A percentile compares a stretch with the other conserved stretches of the same genome.
Evolutionary conservation across 1,140 invertebrate species (phyloP).

Genomic region (Adelges cooleyi): DNA sequence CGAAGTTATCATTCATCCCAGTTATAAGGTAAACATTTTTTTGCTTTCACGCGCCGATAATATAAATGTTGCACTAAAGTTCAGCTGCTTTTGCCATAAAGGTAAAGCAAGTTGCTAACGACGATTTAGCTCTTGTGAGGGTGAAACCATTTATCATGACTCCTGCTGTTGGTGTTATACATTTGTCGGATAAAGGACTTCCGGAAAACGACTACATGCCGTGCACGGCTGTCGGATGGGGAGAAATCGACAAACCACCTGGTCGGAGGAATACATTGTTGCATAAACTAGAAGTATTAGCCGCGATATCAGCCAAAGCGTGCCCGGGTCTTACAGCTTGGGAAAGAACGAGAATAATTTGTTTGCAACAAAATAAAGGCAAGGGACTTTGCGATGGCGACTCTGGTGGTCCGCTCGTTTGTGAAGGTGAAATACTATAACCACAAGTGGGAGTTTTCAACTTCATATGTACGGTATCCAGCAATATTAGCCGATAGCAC

Average conservation of each 20-base stretch:
- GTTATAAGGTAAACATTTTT: constrained; percentile 13
- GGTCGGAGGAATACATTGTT: constrained; percentile 24
- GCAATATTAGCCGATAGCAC: no score
- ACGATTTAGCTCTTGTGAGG: constrained; percentile 30
- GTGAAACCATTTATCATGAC: constrained; percentile 30
- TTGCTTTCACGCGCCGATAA: no score
- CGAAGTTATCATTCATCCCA: constrained; percentile 30
- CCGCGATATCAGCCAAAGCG: constrained; percentile 28
- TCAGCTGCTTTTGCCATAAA: neutral
- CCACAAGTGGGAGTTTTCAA: no score
- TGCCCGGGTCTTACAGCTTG: constrained; percentile 30
- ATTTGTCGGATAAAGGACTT: constrained; percentile 29
- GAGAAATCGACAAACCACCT: constrained; percentile 29
- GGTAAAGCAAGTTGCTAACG: constrained; percentile 30
- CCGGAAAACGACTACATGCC: constrained; percentile 15
- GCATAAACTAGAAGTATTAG: constrained; percentile 30
- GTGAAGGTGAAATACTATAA: constrained; percentile 24
- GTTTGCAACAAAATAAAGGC: constrained; percentile 30
- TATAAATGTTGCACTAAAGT: no score
- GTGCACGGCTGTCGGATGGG: constrained; percentile 32
- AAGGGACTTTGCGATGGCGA: constrained; percentile 32
- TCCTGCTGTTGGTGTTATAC: constrained; percentile 20
- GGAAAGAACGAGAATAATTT: constrained; percentile 31
- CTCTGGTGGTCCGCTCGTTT: constrained; percentile 31
- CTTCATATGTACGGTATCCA: no score